Evolutionary conservation across 35 echinoderm and acorn worm genomes (phyloP).

Genomic region (Ptychodera flava): DNA sequence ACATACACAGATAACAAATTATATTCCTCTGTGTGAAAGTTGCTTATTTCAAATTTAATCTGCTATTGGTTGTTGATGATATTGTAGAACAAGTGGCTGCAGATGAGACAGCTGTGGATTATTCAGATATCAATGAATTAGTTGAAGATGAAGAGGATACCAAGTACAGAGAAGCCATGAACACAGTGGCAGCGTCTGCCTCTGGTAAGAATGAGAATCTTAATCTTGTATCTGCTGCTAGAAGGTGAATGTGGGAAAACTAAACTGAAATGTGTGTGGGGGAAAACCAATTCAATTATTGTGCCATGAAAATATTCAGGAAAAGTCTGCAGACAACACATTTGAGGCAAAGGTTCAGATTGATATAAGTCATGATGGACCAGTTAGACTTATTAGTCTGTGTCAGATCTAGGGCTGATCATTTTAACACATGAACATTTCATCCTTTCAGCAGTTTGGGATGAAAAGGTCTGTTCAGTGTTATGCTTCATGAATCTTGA

Average conservation of each 20-base stretch:
- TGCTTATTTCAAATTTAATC: no score
- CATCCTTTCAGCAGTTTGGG: no score
- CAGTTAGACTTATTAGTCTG: no score
- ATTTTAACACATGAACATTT: no score
- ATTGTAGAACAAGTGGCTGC: no score
- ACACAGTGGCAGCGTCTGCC: background rate
- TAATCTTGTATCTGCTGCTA: background rate
- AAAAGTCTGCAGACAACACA: no score
- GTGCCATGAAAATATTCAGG: background rate
- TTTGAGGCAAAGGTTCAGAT: no score
- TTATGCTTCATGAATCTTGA: slow-evolving; percentile 6
- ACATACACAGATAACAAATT: no score
- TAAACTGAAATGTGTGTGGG: background rate
- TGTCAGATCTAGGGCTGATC: no score
- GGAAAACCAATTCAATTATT: background rate
- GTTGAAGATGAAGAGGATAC: slow-evolving; percentile 62
- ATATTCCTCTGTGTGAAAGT: no score
- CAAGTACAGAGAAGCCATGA: background rate
- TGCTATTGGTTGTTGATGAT: no score
- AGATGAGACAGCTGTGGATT: slow-evolving; percentile 62
- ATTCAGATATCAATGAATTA: slow-evolving; percentile 88
- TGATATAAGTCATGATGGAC: no score
- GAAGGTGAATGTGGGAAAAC: slow-evolving; percentile 5
- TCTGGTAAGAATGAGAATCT: background rate
- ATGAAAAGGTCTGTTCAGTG: background rate